Conservation (phyloP, 2,888 invertebrate genomes). For the Sycophila texana region DNA sequence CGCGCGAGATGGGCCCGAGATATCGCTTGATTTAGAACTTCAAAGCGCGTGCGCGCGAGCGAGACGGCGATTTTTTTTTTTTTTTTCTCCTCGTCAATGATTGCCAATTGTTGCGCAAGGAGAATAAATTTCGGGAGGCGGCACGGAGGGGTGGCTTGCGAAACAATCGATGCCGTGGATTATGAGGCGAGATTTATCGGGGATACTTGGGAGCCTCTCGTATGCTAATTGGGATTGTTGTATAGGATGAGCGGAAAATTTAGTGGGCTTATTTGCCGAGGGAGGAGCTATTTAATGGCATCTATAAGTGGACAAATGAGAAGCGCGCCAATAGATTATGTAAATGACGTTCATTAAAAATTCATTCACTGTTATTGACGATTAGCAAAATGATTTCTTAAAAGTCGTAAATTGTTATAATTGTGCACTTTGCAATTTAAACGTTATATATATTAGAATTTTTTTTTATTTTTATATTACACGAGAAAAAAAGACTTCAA, state of each 20-base stretch:
- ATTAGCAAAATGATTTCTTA: too few relatives aligned
- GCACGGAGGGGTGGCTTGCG: neutral
- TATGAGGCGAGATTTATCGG: neutral
- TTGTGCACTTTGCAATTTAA: too few relatives aligned
- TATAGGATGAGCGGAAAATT: neutral
- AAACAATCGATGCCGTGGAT: neutral
- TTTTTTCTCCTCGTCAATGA: slow-evolving; percentile 6
- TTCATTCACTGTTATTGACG: too few relatives aligned
- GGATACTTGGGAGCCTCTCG: neutral
- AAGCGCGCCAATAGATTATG: too few relatives aligned
- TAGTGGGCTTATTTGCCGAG: neutral
- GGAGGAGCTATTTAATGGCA: too few relatives aligned
- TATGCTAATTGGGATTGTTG: neutral
- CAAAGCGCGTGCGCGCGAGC: neutral
- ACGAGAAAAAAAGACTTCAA: too few relatives aligned
- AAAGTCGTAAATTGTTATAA: too few relatives aligned
- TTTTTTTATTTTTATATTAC: too few relatives aligned
- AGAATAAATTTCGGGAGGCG: slow-evolving; percentile 19
- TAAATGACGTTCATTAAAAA: too few relatives aligned
- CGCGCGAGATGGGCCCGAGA: neutral
- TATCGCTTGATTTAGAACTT: slow-evolving; percentile 41
- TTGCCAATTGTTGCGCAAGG: slow-evolving; percentile 35
- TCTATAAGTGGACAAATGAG: too few relatives aligned
- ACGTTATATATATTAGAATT: too few relatives aligned
- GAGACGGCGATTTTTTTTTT: too few relatives aligned